These are phyloP conservation scores for Operophtera brumata DNA, from an alignment of 2,888 invertebrate genomes.

Conservation along the genomic window DNA sequence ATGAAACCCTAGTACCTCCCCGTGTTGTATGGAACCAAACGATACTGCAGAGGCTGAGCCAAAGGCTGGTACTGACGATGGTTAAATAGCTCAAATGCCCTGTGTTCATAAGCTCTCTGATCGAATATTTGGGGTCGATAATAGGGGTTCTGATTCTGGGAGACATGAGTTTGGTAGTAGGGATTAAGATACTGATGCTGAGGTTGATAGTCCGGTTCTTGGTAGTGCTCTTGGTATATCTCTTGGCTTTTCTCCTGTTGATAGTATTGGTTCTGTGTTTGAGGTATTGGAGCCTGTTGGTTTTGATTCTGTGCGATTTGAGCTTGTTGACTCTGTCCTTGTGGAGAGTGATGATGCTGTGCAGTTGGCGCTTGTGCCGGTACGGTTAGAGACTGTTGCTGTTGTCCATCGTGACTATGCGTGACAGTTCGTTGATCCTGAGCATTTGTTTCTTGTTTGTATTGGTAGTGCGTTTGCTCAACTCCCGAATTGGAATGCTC, in stretches of 20 bases:
- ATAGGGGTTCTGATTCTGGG: constrained; percentile 6
- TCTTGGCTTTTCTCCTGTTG: constrained; percentile 33
- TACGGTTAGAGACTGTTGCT: too few relatives aligned
- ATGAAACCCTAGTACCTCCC: constrained; percentile 21
- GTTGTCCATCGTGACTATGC: background rate
- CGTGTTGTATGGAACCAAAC: constrained; percentile 43
- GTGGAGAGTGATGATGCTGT: too few relatives aligned
- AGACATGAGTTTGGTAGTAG: constrained; percentile 1
- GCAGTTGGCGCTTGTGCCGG: too few relatives aligned
- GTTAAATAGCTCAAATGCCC: constrained; percentile 25
- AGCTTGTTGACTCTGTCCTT: background rate
- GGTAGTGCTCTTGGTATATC: constrained; percentile 30
- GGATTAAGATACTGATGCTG: constrained; percentile 21
- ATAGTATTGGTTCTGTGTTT: constrained; percentile 30
- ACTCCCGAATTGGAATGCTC: constrained; percentile 26
- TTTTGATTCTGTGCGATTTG: constrained; percentile 9
- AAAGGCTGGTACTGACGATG: constrained; percentile 32
- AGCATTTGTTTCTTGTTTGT: constrained; percentile 22
- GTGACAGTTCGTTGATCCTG: background rate
- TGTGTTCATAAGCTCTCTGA: constrained; percentile 16
- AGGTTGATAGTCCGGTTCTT: constrained; percentile 35
- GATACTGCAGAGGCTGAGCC: constrained; percentile 42
- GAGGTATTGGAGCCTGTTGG: constrained; percentile 24
- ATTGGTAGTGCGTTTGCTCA: constrained; percentile 21
- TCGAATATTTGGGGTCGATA: constrained; percentile 10